phyloP scores from a whole-genome alignment of 1,140 invertebrate species.

The Diorhabda carinulata region DNA sequence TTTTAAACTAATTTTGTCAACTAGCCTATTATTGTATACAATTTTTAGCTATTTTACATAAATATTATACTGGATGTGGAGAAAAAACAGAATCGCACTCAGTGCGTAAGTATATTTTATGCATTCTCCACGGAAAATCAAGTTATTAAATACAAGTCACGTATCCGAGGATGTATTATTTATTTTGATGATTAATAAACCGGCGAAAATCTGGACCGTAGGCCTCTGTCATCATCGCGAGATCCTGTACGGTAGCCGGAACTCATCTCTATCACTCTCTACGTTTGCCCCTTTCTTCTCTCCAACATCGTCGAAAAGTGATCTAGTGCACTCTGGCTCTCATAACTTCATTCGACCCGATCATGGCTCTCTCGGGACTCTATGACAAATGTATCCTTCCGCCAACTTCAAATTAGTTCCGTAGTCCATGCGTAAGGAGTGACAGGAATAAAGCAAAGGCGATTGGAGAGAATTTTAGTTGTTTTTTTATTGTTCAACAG shows the following conservation, averaged over 20 bases:
- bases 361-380: constrained; percentile 49
- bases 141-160: too few species aligned
- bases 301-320: constrained; percentile 25
- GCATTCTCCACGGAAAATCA: too few species aligned
- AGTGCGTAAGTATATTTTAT: too few species aligned
- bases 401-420: constrained; percentile 46
- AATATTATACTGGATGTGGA: too few species aligned
- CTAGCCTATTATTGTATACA: too few species aligned
- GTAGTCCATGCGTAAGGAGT: constrained; percentile 22
- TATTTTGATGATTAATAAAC: neutral
- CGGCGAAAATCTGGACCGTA: neutral
- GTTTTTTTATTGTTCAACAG: too few species aligned
- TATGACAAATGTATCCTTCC: constrained; percentile 52
- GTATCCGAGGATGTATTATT: too few species aligned
- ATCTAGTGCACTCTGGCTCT: constrained; percentile 44
- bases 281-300: constrained; percentile 4
- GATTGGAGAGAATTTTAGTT: neutral
- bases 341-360: constrained; percentile 52
- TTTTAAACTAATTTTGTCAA: too few species aligned
- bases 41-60: too few species aligned
- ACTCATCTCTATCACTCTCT: constrained; percentile 1
- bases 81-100: too few species aligned
- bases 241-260: constrained; percentile 7
- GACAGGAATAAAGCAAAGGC: constrained; percentile 8
- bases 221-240: constrained; percentile 10